Percentiles rank a stretch among this genome's conserved stretches.
phyloP scores from a whole-genome alignment of 2,113 vertebrate genomes.

The Anolis carolinensis region DNA sequence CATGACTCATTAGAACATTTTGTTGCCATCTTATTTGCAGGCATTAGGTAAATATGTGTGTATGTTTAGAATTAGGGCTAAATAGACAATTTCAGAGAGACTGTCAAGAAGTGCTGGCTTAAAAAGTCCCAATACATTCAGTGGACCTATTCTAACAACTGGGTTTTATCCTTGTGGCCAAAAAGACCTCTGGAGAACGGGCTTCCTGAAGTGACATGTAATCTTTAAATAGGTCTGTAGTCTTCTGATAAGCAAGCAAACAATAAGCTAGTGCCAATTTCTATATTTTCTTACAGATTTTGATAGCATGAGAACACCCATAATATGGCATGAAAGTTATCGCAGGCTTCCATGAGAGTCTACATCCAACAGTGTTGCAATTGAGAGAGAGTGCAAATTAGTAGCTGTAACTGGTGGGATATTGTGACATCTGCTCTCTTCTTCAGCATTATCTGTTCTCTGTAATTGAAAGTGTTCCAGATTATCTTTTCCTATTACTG shows the following conservation, averaged over 20 bases:
- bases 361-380: background rate
- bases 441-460: background rate
- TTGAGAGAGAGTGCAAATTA: background rate
- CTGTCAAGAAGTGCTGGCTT: too few species aligned
- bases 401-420: background rate
- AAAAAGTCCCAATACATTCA: too few species aligned
- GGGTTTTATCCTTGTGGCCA: background rate
- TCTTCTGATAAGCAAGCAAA: background rate
- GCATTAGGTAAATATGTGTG: too few species aligned
- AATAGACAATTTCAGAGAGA: too few species aligned
- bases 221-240: background rate
- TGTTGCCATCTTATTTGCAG: too few species aligned
- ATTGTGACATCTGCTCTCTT: conserved; percentile 4
- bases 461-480: conserved; percentile 48
- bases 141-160: too few species aligned
- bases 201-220: background rate
- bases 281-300: background rate
- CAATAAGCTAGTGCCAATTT: background rate
- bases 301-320: background rate
- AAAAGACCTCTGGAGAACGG: background rate
- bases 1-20: too few species aligned
- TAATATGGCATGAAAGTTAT: background rate
- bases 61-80: too few species aligned
- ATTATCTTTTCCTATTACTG: conserved; percentile 43
- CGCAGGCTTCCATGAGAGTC: background rate